A percentile compares a stretch with the other conserved stretches of the same genome.
phyloP scores from a whole-genome alignment of 23 tunicate species.

The Styela clava region DNA sequence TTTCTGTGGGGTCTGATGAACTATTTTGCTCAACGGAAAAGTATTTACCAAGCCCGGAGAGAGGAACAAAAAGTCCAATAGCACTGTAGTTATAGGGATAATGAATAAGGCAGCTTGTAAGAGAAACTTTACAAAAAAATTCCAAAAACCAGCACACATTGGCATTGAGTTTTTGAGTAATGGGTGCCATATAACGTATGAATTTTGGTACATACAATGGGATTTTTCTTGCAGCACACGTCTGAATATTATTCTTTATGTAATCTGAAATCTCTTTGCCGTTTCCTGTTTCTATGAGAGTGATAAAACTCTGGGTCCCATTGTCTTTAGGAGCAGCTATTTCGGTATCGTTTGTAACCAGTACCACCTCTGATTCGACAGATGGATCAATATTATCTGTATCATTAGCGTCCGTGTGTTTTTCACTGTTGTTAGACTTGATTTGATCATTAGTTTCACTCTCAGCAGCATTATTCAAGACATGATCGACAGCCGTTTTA shows the following conservation, averaged over 20 bases:
- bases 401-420: neutral
- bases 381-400: slow-evolving; percentile 63
- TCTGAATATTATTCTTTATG: neutral
- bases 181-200: neutral
- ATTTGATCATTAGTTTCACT: neutral
- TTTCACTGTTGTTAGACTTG: neutral
- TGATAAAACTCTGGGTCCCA: slow-evolving; percentile 16
- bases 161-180: slow-evolving; percentile 38
- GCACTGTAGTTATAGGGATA: slow-evolving; percentile 16
- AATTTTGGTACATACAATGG: slow-evolving; percentile 24
- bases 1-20: neutral
- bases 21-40: neutral
- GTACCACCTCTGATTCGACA: slow-evolving; percentile 71
- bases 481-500: slow-evolving; percentile 62
- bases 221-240: neutral
- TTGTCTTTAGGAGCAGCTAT: slow-evolving; percentile 9
- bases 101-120: slow-evolving; percentile 17
- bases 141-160: slow-evolving; percentile 90
- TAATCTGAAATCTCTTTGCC: slow-evolving; percentile 34
- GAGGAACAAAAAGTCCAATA: neutral
- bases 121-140: slow-evolving; percentile 62
- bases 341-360: slow-evolving; percentile 67
- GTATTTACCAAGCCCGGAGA: neutral
- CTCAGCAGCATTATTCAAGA: slow-evolving; percentile 56
- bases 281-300: slow-evolving; percentile 64